These are phyloP conservation scores for Sicus ferrugineus DNA, from an alignment of 2,888 invertebrate genomes.

Conservation along the genomic window DNA sequence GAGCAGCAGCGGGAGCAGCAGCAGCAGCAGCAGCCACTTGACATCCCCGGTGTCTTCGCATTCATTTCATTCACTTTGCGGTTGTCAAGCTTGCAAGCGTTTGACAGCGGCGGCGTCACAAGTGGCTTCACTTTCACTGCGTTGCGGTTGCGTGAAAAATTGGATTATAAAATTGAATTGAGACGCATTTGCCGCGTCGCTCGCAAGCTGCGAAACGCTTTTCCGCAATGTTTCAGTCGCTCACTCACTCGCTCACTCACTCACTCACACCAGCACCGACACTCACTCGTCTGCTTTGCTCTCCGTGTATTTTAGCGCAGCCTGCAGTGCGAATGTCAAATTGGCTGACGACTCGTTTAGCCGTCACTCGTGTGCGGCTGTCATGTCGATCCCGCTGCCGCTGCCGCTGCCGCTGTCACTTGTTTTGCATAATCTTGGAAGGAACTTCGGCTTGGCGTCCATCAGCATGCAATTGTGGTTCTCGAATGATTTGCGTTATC, in stretches of 20 bases:
- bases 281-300: not conserved
- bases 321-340: constrained; percentile 22
- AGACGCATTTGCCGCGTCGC: not conserved
- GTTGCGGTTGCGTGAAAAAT: constrained; percentile 47
- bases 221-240: not conserved
- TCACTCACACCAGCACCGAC: not conserved
- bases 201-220: not conserved
- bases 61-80: constrained; percentile 46
- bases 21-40: constrained; percentile 44
- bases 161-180: constrained; percentile 47
- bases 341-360: constrained; percentile 18
- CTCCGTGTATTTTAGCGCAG: not conserved
- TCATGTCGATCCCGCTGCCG: constrained; percentile 1
- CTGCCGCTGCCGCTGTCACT: not conserved
- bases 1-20: not conserved
- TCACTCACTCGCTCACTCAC: constrained; percentile 4
- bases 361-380: constrained; percentile 1
- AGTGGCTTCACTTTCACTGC: not conserved
- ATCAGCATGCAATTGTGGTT: not conserved
- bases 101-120: constrained; percentile 10
- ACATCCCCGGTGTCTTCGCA: constrained; percentile 54
- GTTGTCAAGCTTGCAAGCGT: constrained; percentile 19
- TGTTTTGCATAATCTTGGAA: constrained; percentile 24
- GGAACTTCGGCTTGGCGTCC: not conserved
- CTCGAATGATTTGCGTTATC: not conserved